These are phyloP conservation scores for Drosophila kuntzei DNA, from an alignment of 2,888 invertebrate genomes.

Conservation along the genomic window DNA sequence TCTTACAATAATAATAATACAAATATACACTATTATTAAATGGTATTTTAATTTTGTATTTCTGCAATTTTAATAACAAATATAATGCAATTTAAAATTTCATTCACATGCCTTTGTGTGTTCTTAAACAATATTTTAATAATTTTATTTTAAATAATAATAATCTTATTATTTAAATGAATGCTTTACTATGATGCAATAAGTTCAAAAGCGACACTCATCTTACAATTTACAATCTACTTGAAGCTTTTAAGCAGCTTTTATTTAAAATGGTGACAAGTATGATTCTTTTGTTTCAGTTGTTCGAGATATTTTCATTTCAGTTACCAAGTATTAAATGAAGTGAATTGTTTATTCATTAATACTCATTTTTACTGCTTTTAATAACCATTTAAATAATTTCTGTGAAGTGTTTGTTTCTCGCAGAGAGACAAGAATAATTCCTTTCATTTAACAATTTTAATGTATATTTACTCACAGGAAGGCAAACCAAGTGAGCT, in stretches of 20 bases:
- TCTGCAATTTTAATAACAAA: too few species aligned
- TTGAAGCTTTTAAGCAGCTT: too few species aligned
- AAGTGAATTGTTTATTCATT: not conserved
- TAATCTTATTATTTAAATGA: too few species aligned
- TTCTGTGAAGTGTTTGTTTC: slow-evolving; percentile 1
- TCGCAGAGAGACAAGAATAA: not conserved
- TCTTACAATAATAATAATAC: too few species aligned
- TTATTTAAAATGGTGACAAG: not conserved
- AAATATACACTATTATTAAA: too few species aligned
- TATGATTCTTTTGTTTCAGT: not conserved
- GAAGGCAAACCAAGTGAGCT: slow-evolving; percentile 35
- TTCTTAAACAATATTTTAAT: too few species aligned
- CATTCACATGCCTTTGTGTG: not conserved
- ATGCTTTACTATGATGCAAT: not conserved
- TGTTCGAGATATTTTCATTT: not conserved
- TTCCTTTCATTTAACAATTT: not conserved
- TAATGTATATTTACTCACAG: not conserved
- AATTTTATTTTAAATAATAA: too few species aligned
- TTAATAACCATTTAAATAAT: slow-evolving; percentile 17
- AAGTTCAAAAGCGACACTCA: too few species aligned
- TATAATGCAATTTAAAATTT: not conserved
- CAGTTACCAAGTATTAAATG: not conserved
- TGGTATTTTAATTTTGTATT: too few species aligned
- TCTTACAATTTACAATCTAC: too few species aligned
- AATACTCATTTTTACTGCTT: not conserved